These are phyloP conservation scores for Pantherophis guttatus DNA, from an alignment of 2,113 vertebrate genomes.

Conservation along the genomic window DNA sequence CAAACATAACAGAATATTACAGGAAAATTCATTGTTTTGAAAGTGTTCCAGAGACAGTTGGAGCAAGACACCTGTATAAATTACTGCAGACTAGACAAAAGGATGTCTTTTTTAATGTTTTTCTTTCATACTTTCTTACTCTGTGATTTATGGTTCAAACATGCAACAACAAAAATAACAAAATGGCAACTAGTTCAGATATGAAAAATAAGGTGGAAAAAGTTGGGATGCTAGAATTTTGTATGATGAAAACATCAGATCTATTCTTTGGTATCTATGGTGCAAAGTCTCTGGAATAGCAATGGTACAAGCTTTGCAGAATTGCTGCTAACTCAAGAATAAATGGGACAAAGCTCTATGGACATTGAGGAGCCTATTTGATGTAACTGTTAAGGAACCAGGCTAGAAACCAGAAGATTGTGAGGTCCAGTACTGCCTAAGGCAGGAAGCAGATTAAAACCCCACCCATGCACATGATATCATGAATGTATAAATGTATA, in stretches of 20 bases:
- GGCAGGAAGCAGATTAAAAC: neutral
- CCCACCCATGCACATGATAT: neutral
- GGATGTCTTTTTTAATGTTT: neutral
- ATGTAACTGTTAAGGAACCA: neutral
- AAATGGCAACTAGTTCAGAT: neutral
- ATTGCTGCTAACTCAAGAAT: neutral
- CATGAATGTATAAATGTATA: neutral
- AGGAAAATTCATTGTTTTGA: neutral
- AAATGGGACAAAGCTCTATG: neutral
- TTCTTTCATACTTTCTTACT: neutral
- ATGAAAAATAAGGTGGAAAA: neutral
- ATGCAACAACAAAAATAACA: neutral
- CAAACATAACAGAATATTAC: neutral
- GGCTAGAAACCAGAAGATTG: neutral
- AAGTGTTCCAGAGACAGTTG: conserved; percentile 1
- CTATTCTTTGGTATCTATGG: neutral
- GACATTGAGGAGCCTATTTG: neutral
- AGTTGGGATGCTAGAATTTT: neutral
- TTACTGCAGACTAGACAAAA: neutral
- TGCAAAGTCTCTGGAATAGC: neutral
- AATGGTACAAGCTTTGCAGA: neutral
- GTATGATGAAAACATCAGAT: neutral
- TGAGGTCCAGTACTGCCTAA: neutral
- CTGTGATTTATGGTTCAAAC: neutral
- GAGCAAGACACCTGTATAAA: neutral